Conservation (phyloP, 2,113 vertebrate genomes). For the human region GRCh38 chr13:72039501-72040000, state of each 20-base stretch:
- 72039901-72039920: neutral
- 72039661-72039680: neutral
- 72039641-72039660: neutral
- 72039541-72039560: neutral
- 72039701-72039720: neutral
- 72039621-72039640: neutral
- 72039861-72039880: neutral
- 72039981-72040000: neutral
- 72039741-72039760: neutral
- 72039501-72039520: constrained; percentile 33
- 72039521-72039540: constrained; percentile 39
- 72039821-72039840: neutral
- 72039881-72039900: neutral
- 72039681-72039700: neutral
- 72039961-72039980: neutral
- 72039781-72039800: neutral
- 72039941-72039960: neutral
- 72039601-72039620: neutral
- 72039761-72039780: neutral
- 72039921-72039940: neutral
- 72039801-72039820: neutral
- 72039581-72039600: neutral
- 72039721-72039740: neutral
- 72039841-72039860: neutral
- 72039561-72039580: constrained; percentile 21